These are phyloP conservation scores for Philotrypesis tridentata DNA, from an alignment of 1,140 invertebrate species.

Conservation along the genomic window DNA sequence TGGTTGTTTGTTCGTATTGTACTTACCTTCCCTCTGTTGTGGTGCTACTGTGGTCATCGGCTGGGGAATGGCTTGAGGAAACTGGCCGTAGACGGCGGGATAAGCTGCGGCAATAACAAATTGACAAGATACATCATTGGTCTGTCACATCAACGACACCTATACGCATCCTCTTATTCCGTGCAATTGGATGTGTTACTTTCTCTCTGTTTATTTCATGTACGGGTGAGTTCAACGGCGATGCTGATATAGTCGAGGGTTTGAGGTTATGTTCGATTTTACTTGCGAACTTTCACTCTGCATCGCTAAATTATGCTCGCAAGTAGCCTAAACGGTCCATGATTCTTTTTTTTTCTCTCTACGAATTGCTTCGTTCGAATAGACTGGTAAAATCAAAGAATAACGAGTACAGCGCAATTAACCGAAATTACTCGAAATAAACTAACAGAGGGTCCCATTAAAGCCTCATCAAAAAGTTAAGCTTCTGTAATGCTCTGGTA, in stretches of 20 bases:
- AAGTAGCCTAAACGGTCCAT: neutral
- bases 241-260: neutral
- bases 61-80: constrained; percentile 94
- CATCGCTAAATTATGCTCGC: neutral
- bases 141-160: constrained; percentile 60
- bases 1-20: constrained; percentile 48
- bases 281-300: neutral
- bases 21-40: constrained; percentile 96
- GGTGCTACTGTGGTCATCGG: constrained; percentile 92
- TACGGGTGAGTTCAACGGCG: neutral
- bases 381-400: neutral
- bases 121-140: constrained; percentile 68
- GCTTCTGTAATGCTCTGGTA: neutral
- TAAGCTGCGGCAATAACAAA: constrained; percentile 87
- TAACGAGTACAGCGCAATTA: neutral
- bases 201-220: neutral
- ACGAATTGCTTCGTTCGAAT: too few species aligned
- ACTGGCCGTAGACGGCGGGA: constrained; percentile 95
- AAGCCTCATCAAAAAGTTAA: constrained; percentile 41
- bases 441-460: constrained; percentile 7
- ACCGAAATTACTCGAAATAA: constrained; percentile 4
- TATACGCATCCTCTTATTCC: neutral
- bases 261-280: constrained; percentile 11
- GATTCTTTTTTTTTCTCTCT: neutral
- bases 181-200: neutral